phyloP scores from a whole-genome alignment of 1,140 invertebrate species.

The Eurytemora carolleeae region DNA sequence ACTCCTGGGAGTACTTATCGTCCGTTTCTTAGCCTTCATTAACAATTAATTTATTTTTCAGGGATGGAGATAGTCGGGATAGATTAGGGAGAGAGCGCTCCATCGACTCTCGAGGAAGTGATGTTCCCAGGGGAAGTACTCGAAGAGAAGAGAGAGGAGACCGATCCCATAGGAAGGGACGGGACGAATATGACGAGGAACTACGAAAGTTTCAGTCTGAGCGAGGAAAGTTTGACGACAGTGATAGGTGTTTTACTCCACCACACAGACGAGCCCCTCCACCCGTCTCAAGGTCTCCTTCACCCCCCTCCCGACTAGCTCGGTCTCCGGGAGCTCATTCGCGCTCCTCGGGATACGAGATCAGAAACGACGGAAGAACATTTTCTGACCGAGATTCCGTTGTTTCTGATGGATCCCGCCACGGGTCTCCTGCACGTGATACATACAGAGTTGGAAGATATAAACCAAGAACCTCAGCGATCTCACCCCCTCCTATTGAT shows the following conservation, averaged over 20 bases:
- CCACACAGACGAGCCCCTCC: neutral
- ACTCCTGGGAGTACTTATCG: too few relatives aligned
- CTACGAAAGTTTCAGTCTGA: neutral
- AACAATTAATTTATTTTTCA: neutral
- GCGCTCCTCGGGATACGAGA: neutral
- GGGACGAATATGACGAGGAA: neutral
- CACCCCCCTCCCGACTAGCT: neutral
- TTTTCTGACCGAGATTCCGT: neutral
- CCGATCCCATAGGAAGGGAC: neutral
- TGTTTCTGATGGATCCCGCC: neutral
- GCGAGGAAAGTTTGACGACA: neutral
- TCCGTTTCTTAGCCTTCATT: too few relatives aligned
- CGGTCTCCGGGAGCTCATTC: neutral
- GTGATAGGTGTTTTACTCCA: neutral
- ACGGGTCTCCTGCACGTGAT: neutral
- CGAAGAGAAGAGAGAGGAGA: neutral
- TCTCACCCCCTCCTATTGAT: neutral
- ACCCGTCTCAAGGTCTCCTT: neutral
- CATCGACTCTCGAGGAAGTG: neutral
- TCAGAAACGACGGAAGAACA: neutral
- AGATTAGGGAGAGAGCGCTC: neutral
- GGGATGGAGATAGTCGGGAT: neutral
- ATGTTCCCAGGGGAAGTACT: neutral
- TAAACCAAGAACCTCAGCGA: neutral
- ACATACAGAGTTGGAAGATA: neutral